These are phyloP conservation scores for Caenorhabditis panamensis DNA, from an alignment of 2,888 invertebrate species.

Conservation along the genomic window DNA sequence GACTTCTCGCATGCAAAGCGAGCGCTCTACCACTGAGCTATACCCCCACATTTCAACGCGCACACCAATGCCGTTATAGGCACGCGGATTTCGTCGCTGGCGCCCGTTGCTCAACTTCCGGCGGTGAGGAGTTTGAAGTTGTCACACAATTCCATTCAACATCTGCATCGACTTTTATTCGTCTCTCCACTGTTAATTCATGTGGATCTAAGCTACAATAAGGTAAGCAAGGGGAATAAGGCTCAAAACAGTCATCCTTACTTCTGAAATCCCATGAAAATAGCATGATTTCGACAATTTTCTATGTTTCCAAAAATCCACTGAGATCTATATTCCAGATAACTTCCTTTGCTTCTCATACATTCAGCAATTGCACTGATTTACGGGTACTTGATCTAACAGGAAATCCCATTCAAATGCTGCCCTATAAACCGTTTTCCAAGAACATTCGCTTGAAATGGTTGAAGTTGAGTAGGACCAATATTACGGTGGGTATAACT, in stretches of 20 bases:
- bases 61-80: slow-evolving; percentile 50
- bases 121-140: slow-evolving; percentile 65
- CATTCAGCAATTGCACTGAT: slow-evolving; percentile 70
- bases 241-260: no score
- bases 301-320: not conserved
- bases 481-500: no score
- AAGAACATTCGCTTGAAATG: slow-evolving; percentile 74
- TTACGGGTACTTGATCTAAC: slow-evolving; percentile 73
- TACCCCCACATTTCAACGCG: slow-evolving; percentile 71
- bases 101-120: slow-evolving; percentile 67
- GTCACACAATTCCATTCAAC: slow-evolving; percentile 69
- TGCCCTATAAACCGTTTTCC: slow-evolving; percentile 67
- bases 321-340: slow-evolving; percentile 69
- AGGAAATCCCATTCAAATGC: slow-evolving; percentile 67
- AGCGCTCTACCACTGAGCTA: slow-evolving; percentile 78
- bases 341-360: slow-evolving; percentile 68
- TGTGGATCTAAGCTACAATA: slow-evolving; percentile 73
- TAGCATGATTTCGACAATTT: no score
- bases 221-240: no score
- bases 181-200: slow-evolving; percentile 62
- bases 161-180: slow-evolving; percentile 67
- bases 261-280: no score
- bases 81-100: slow-evolving; percentile 65
- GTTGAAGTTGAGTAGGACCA: slow-evolving; percentile 71
- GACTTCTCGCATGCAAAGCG: slow-evolving; percentile 76